phyloP scores from a whole-genome alignment of 2,797 vertebrate species.

The Margarornis squamiger region DNA sequence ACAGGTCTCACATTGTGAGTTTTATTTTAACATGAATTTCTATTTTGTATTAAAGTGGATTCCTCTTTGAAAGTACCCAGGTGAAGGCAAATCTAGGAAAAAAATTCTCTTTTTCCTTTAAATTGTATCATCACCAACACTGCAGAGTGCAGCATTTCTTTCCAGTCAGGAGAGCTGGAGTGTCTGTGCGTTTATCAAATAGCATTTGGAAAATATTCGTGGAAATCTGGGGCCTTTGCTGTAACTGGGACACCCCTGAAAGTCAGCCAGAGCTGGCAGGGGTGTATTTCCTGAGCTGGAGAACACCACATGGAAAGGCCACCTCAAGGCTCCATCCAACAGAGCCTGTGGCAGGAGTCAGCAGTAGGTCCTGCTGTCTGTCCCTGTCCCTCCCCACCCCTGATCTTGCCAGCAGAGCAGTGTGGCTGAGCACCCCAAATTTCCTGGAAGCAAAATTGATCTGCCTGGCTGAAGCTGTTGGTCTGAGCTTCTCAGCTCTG shows the following conservation, averaged over 20 bases:
- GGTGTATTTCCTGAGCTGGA: neutral
- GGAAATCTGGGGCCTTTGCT: neutral
- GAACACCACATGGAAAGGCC: neutral
- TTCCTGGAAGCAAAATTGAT: neutral
- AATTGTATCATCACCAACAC: neutral
- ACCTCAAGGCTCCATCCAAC: no score
- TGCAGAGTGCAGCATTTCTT: neutral
- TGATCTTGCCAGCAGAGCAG: neutral
- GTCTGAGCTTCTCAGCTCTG: neutral
- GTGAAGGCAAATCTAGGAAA: neutral
- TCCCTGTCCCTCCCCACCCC: neutral
- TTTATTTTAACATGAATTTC: neutral
- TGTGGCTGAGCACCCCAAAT: rapidly evolving
- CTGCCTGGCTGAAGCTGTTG: neutral
- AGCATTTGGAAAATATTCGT: neutral
- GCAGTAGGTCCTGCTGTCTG: rapidly evolving
- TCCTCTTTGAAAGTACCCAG: neutral
- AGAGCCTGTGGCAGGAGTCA: neutral
- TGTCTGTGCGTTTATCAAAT: neutral
- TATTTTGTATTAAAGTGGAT: neutral
- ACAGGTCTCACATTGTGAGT: rapidly evolving
- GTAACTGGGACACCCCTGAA: neutral
- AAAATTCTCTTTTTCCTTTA: neutral
- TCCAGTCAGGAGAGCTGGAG: rapidly evolving
- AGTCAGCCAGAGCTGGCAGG: neutral